Evolutionary conservation across 2,113 vertebrate species (phyloP).

Genomic region (Oxyruncus cristatus): DNA sequence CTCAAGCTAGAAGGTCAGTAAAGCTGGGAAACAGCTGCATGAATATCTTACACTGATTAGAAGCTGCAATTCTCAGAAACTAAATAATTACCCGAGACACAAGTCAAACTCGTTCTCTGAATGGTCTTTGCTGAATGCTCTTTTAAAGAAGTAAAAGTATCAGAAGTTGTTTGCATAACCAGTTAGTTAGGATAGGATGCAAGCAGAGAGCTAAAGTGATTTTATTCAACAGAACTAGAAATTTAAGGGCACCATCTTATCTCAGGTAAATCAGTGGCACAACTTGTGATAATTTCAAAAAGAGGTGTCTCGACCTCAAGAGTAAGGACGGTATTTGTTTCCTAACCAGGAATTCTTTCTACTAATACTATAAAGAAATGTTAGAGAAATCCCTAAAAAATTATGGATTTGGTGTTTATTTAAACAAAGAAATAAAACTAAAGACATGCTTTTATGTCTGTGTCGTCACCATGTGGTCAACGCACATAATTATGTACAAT

Average conservation of each 20-base stretch:
- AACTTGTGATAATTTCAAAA: neutral
- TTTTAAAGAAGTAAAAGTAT: neutral
- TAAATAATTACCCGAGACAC: neutral
- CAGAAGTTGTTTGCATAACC: neutral
- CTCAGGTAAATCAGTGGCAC: neutral
- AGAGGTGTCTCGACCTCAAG: neutral
- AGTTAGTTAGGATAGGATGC: neutral
- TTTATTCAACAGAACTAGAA: neutral
- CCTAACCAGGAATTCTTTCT: neutral
- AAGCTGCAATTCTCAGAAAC: neutral
- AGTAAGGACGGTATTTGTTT: neutral
- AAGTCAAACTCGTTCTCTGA: neutral
- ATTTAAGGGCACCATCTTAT: neutral
- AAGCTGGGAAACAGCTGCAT: neutral
- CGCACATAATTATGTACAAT: neutral
- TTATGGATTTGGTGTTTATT: neutral
- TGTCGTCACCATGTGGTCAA: neutral
- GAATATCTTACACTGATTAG: neutral
- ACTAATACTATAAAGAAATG: neutral
- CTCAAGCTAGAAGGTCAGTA: neutral
- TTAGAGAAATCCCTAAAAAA: neutral
- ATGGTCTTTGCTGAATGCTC: neutral
- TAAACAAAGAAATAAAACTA: neutral
- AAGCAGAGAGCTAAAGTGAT: neutral
- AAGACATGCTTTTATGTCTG: neutral